Base-by-base conservation (phyloP, 2,888 invertebrate species). In the Diaprepes abbreviatus region DNA sequence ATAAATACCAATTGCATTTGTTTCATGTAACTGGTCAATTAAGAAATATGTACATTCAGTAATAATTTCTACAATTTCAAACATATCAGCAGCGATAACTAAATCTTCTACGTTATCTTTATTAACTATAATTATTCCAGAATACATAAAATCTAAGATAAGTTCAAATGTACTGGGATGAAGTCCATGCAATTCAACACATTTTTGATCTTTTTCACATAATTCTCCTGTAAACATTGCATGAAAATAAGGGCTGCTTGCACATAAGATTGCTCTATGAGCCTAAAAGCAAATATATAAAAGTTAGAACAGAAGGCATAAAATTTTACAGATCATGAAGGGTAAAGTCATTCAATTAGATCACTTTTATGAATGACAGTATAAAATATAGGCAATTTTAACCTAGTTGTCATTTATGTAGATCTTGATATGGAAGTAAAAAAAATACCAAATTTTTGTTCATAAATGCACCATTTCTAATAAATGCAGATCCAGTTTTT, bases 151-250 rank as follows among this genome's bases (percentile, higher is more conserved):
- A 79, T 94, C 92, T 74, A 97, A 87, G 40, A 96, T 87, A 77
- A 89, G 88, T 73, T 92, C 89, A 69, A 96, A 88, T 70, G 93
- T 92, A 59, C 90, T 87, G 48, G 93, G 88, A 71, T 92, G 89
- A 54, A 95, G 89, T 62, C 92, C 91, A 75, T 93, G 93, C 69
- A 96, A 86, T 75, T 92, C 90, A n/a, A 96, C 92, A 72, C 90
- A 88, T 28, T 71, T 62, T 74, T 91, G 89, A 78, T 92, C 91
- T 77, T 92, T 92, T 84, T 96, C 96, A 72, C 91, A 90, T 74
- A 96, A 85, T 9, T 93, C 94, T 33, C 92, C 92, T 74, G 92
- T 92, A 81, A 96, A 96, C 96, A 96, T 96, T 43, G 95, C 96
- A 84, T 95, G 92, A 84, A 97, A 97, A 84, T 96, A 97, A 65